Evolutionary conservation across 2,113 vertebrate genomes (phyloP).

Genomic region (Trichomycterus rosablanca): DNA sequence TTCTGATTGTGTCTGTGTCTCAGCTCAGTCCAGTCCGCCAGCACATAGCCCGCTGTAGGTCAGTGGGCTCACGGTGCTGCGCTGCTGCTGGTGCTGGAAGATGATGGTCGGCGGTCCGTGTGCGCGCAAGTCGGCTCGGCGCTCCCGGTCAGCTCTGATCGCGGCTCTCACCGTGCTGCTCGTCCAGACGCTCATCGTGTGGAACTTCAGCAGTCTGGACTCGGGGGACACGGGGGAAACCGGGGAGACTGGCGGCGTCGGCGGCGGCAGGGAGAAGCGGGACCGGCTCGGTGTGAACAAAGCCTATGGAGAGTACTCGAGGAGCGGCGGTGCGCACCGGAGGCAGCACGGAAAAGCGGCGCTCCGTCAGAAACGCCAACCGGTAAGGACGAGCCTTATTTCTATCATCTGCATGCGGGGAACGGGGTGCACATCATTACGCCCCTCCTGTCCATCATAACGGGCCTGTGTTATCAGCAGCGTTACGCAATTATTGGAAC

Average conservation of each 20-base stretch:
- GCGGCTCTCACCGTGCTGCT: slow-evolving; percentile 84
- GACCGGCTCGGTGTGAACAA: slow-evolving; percentile 62
- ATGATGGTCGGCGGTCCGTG: slow-evolving; percentile 79
- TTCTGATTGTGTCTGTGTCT: slow-evolving; percentile 29
- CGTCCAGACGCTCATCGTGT: slow-evolving; percentile 89
- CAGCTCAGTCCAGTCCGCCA: slow-evolving; percentile 15
- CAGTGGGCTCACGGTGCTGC: slow-evolving; percentile 49
- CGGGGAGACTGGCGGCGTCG: slow-evolving; percentile 45
- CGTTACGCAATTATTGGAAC: too few species aligned
- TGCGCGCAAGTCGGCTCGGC: slow-evolving; percentile 82
- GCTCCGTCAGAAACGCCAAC: slow-evolving; percentile 59
- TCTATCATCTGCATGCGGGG: neutral
- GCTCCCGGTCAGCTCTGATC: slow-evolving; percentile 80
- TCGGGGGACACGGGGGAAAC: slow-evolving; percentile 68
- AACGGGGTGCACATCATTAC: neutral
- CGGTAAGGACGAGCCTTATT: slow-evolving; percentile 53
- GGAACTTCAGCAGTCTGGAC: slow-evolving; percentile 95
- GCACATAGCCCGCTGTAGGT: slow-evolving; percentile 54
- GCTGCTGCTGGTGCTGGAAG: slow-evolving; percentile 44
- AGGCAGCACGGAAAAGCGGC: slow-evolving; percentile 61
- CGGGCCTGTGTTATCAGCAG: neutral
- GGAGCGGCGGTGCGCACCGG: slow-evolving; percentile 50
- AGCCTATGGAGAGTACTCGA: slow-evolving; percentile 55
- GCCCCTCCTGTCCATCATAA: neutral
- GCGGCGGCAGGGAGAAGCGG: slow-evolving; percentile 64